Conservation (phyloP, 2,888 invertebrate species). For the Macaria notata region DNA sequence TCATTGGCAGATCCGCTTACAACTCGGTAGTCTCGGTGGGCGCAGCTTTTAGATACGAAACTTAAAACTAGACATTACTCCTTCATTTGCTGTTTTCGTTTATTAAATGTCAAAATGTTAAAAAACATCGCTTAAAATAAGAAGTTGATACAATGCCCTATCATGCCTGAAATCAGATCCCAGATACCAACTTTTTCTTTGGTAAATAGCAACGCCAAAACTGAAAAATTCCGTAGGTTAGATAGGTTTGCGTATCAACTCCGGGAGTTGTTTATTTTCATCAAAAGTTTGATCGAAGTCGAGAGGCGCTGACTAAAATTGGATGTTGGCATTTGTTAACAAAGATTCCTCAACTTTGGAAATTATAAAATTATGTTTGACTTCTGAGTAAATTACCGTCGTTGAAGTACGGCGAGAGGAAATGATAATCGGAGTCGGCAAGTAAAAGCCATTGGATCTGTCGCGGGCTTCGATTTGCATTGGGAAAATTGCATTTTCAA, state of each 20-base stretch:
- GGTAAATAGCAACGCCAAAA: too few relatives aligned
- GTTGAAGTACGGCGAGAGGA: slow-evolving; percentile 43
- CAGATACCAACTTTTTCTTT: too few relatives aligned
- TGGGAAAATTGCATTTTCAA: slow-evolving; percentile 77
- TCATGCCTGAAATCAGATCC: too few relatives aligned
- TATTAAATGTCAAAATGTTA: too few relatives aligned
- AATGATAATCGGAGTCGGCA: slow-evolving; percentile 71
- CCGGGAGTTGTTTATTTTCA: slow-evolving; percentile 20
- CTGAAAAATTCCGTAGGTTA: neutral
- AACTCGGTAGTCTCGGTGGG: too few relatives aligned
- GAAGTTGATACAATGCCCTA: too few relatives aligned
- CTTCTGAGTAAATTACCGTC: slow-evolving; percentile 16
- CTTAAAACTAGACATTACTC: too few relatives aligned
- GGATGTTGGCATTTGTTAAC: slow-evolving; percentile 15
- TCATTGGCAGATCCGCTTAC: too few relatives aligned
- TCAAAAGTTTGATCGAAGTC: slow-evolving; percentile 16
- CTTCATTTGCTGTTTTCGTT: too few relatives aligned
- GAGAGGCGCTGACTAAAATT: slow-evolving; percentile 16
- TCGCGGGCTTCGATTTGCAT: slow-evolving; percentile 76
- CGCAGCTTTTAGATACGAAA: too few relatives aligned
- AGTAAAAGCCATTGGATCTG: slow-evolving; percentile 78
- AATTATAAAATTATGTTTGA: slow-evolving; percentile 18
- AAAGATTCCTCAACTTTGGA: slow-evolving; percentile 17
- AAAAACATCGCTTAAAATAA: too few relatives aligned
- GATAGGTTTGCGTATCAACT: slow-evolving; percentile 10